Conservation (phyloP, 1,140 invertebrate genomes). For the Himalopsyche phryganea region DNA sequence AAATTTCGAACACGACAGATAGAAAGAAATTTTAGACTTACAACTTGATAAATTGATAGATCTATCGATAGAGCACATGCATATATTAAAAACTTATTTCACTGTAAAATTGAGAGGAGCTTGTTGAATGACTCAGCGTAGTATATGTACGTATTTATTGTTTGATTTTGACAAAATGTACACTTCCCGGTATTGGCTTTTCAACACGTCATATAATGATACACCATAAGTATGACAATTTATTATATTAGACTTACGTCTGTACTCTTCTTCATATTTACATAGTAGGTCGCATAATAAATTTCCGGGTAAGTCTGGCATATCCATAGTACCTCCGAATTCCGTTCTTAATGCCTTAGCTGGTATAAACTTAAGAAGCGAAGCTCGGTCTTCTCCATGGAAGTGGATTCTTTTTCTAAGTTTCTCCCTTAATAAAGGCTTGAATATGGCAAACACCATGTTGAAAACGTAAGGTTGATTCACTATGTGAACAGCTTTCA, state of each 20-base stretch:
- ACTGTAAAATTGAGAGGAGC: too few relatives aligned
- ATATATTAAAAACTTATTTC: too few relatives aligned
- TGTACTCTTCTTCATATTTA: slow-evolving; percentile 48
- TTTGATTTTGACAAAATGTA: too few relatives aligned
- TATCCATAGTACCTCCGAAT: slow-evolving; percentile 71
- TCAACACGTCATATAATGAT: too few relatives aligned
- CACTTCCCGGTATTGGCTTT: too few relatives aligned
- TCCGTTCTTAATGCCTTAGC: slow-evolving; percentile 68
- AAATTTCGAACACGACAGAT: too few relatives aligned
- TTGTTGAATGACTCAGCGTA: too few relatives aligned
- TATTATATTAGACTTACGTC: slow-evolving; percentile 40
- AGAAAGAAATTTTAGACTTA: too few relatives aligned
- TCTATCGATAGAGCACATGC: too few relatives aligned
- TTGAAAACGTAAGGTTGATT: slow-evolving; percentile 88
- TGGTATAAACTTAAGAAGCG: slow-evolving; percentile 72
- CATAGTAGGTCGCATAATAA: slow-evolving; percentile 45
- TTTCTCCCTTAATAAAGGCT: slow-evolving; percentile 79
- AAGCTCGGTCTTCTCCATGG: slow-evolving; percentile 76
- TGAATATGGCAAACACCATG: slow-evolving; percentile 83
- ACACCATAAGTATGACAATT: too few relatives aligned
- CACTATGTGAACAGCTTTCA: slow-evolving; percentile 83
- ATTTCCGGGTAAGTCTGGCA: slow-evolving; percentile 50
- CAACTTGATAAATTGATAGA: too few relatives aligned
- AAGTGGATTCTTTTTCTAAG: slow-evolving; percentile 71
- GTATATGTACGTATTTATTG: too few relatives aligned